These are phyloP conservation scores for Bovichtus variegatus DNA, from an alignment of 2,797 vertebrate species.

Conservation along the genomic window DNA sequence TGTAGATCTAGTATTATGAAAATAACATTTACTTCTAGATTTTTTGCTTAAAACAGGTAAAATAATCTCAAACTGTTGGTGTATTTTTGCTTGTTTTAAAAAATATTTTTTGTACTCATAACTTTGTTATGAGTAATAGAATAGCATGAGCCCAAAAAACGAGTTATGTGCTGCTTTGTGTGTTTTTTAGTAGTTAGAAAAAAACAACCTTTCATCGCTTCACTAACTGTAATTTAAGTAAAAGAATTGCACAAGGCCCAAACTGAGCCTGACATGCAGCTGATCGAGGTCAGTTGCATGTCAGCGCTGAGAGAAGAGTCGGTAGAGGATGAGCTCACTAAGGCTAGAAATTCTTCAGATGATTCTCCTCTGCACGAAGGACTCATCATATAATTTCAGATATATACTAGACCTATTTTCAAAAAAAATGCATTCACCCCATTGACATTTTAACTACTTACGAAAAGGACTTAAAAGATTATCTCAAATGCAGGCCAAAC, in stretches of 20 bases:
- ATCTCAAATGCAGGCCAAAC: not conserved
- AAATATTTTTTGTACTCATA: not conserved
- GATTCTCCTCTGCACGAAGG: slow-evolving; percentile 43
- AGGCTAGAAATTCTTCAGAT: slow-evolving; percentile 54
- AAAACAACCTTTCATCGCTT: slow-evolving; percentile 32
- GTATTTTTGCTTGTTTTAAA: not conserved
- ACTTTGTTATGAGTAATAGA: not conserved
- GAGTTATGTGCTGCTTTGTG: slow-evolving; percentile 12
- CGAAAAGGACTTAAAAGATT: not conserved
- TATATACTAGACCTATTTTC: slow-evolving; percentile 18
- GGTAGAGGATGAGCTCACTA: slow-evolving; percentile 47
- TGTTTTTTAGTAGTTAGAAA: slow-evolving; percentile 36
- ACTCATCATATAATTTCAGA: slow-evolving; percentile 40
- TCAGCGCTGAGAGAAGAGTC: slow-evolving; percentile 50
- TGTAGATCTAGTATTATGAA: not conserved
- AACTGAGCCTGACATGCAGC: slow-evolving; percentile 34
- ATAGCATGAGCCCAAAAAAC: slow-evolving; percentile 5
- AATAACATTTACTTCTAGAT: not conserved
- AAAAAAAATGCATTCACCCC: slow-evolving; percentile 1
- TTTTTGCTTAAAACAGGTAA: not conserved
- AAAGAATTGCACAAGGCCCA: slow-evolving; percentile 37
- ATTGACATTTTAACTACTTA: not conserved
- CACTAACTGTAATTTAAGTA: slow-evolving; percentile 34
- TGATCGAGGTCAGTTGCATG: slow-evolving; percentile 52
- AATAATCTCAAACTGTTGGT: not conserved